Percentiles rank a stretch among this genome's conserved stretches.
Conservation (phyloP, 1,140 invertebrate species). For the Eciton burchellii region DNA sequence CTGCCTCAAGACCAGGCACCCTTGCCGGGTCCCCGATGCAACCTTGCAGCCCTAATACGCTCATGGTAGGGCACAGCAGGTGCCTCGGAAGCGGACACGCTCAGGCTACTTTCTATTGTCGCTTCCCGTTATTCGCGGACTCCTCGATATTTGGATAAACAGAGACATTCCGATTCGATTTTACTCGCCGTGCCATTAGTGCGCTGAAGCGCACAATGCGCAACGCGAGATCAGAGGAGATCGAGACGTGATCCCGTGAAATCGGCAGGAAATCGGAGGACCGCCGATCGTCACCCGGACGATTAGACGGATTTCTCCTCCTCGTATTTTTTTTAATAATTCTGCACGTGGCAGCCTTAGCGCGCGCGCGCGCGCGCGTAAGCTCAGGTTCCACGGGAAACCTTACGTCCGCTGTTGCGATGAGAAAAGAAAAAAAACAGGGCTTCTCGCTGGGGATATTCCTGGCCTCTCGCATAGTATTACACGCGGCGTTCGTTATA, state of each 20-base stretch:
- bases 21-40: conserved; percentile 20
- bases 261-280: too few relatives aligned
- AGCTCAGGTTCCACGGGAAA: conserved; percentile 69
- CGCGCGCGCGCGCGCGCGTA: too few relatives aligned
- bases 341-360: background rate
- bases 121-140: background rate
- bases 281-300: too few relatives aligned
- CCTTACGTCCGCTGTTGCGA: conserved; percentile 68
- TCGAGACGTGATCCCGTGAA: too few relatives aligned
- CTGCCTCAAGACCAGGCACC: conserved; percentile 15
- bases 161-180: too few relatives aligned
- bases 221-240: too few relatives aligned
- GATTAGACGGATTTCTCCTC: too few relatives aligned
- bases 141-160: too few relatives aligned
- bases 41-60: conserved; percentile 14
- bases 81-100: too few relatives aligned
- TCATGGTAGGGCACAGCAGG: conserved; percentile 1
- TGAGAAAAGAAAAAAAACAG: conserved; percentile 68
- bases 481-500: conserved; percentile 6
- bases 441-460: conserved; percentile 79
- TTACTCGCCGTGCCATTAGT: too few relatives aligned
- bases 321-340: background rate
- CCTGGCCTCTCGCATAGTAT: conserved; percentile 38
- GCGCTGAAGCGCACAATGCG: too few relatives aligned
- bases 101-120: too few relatives aligned